Percentiles rank a stretch among this genome's conserved stretches.
These are phyloP conservation scores for Ecliptopera silaceata DNA, from an alignment of 2,888 invertebrate species.

Conservation along the genomic window DNA sequence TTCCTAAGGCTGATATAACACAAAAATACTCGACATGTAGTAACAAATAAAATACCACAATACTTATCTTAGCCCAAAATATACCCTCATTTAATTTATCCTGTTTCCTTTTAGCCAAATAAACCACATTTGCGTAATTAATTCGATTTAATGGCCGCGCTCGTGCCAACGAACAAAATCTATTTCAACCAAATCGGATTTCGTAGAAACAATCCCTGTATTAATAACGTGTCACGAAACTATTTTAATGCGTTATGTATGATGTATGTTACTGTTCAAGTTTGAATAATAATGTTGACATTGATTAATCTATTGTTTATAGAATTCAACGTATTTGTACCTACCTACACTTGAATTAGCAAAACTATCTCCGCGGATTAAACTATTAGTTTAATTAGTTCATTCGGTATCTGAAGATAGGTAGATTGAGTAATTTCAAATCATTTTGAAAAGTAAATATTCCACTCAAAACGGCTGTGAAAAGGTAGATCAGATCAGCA, in stretches of 20 bases:
- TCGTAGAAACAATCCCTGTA: slow-evolving; percentile 53
- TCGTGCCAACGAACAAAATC: slow-evolving; percentile 48
- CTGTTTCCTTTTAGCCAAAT: slow-evolving; percentile 36
- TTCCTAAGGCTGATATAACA: too few species aligned
- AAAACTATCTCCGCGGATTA: too few species aligned
- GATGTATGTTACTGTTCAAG: slow-evolving; percentile 50
- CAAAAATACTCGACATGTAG: not conserved
- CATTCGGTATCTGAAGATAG: too few species aligned
- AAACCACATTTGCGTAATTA: slow-evolving; percentile 50
- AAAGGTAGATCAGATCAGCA: too few species aligned
- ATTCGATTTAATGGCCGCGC: slow-evolving; percentile 57
- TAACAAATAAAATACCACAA: too few species aligned
- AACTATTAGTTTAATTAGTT: too few species aligned
- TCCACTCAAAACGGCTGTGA: too few species aligned
- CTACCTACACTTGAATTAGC: too few species aligned
- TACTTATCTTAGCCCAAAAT: slow-evolving; percentile 29
- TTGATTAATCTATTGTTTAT: not conserved
- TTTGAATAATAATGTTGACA: slow-evolving; percentile 8
- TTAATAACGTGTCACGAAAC: slow-evolving; percentile 65
- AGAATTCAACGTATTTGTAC: too few species aligned
- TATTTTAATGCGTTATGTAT: slow-evolving; percentile 68
- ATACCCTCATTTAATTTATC: slow-evolving; percentile 29
- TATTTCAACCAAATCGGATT: slow-evolving; percentile 31
- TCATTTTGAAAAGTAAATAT: too few species aligned
- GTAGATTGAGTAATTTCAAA: too few species aligned